Percentiles rank a stretch among this genome's conserved stretches.
Evolutionary conservation across 2,113 vertebrate species (phyloP).

Genomic region (Sakesphorus luctuosus): DNA sequence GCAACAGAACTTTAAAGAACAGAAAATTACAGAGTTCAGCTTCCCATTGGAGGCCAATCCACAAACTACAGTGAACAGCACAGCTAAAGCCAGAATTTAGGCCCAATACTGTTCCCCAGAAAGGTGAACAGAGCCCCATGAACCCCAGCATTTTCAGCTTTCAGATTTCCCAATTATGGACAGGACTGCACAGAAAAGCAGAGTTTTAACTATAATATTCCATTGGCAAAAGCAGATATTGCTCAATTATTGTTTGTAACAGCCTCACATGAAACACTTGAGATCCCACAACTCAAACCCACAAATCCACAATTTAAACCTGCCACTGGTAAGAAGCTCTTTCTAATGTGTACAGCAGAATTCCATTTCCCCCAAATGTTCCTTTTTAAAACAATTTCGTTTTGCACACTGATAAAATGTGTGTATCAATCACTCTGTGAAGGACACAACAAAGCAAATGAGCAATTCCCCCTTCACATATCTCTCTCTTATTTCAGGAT

Average conservation of each 20-base stretch:
- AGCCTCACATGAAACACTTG: background rate
- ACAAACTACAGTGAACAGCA: background rate
- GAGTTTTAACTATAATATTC: background rate
- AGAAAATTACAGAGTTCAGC: background rate
- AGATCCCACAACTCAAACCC: background rate
- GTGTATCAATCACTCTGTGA: background rate
- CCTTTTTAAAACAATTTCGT: background rate
- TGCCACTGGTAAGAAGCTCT: background rate
- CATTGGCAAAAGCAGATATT: background rate
- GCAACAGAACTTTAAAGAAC: background rate
- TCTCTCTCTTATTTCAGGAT: background rate
- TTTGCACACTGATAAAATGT: background rate
- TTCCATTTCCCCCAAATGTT: fast-evolving
- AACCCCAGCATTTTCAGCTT: background rate
- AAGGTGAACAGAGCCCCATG: background rate
- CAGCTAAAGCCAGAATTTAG: background rate
- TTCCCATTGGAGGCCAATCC: background rate
- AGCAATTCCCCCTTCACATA: background rate
- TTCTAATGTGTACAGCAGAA: background rate
- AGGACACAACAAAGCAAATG: background rate
- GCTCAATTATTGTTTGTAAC: background rate
- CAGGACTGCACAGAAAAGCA: background rate
- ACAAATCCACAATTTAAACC: background rate
- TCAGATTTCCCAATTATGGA: background rate
- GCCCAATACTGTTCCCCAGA: background rate